Base-by-base conservation (phyloP, 2,797 vertebrate species). In the Phylloscopus collybita region DNA sequence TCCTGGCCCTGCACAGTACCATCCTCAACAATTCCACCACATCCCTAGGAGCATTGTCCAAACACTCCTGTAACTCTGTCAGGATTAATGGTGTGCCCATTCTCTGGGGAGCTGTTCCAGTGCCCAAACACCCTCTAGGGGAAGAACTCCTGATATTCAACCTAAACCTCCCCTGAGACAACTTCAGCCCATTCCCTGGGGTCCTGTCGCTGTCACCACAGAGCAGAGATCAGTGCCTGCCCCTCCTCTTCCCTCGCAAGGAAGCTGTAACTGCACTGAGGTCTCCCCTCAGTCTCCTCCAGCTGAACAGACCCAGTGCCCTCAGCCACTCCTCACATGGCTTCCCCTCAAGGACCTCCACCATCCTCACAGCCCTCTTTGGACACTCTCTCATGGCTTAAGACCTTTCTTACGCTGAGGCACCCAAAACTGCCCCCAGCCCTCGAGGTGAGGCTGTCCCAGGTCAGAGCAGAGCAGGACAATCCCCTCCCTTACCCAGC, bases 1-100 rank as follows among this genome's bases (percentile, higher is more conserved):
- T 42, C 44, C 34, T 50, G 14, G 20, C 10, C 16, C 51, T 36
- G 11, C 14, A 14, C 6, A 11, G 9, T 2, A 26, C 13, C 16
- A 11, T 11, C 3, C 42, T 13, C 30, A 74, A 3, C 6, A 42
- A 30, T 15, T 9, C 4, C 32, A 66, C 23, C 10, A 1, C 5
- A 12, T 18, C 3, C 6, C 51, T 30, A 25, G 29, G 8, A 29
- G 11, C 8, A 1, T 47, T 47, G 10, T 38, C 49, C 29, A 16
- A 62, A 19, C 0, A 0, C 4, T 18, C 2, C 9, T 27, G 11
- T 22, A 42, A 5, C 12, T 60, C 45, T 3, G 2, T 15, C 2
- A 1, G 16, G 27, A 0, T 38, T 45, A 40, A 7, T 45, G 57
- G 22, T 45, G 40, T 38, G 27, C 13, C 27, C 12, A 8, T 38